Conservation (phyloP, 2,797 vertebrate species). For the Rhynchotus rufescens region DNA sequence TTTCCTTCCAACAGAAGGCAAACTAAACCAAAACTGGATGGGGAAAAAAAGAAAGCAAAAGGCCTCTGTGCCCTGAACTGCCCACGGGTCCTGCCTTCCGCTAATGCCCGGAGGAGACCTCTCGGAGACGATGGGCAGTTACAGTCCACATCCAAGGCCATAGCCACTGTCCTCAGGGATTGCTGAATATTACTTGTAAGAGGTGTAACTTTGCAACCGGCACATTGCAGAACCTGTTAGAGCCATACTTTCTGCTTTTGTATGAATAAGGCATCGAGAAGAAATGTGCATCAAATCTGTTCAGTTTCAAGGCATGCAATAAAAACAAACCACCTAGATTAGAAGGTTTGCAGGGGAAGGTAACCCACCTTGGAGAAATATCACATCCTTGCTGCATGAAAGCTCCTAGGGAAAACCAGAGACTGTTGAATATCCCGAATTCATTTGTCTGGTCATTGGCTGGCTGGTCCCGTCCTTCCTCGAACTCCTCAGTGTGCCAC, state of each 20-base stretch:
- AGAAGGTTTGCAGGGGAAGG: neutral
- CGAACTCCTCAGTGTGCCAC: constrained; percentile 96
- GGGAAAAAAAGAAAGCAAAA: neutral
- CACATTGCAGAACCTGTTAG: neutral
- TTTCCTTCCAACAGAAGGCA: neutral
- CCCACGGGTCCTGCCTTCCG: neutral
- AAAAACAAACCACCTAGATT: neutral
- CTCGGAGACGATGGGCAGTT: neutral
- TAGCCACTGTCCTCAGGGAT: neutral
- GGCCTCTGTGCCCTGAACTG: neutral
- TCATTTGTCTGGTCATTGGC: constrained; percentile 93
- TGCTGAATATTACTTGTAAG: neutral
- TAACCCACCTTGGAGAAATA: constrained; percentile 95
- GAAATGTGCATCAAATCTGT: neutral
- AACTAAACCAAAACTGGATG: neutral
- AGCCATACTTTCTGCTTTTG: neutral
- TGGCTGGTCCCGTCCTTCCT: constrained; percentile 89
- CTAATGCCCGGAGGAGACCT: neutral
- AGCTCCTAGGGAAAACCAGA: constrained; percentile 98
- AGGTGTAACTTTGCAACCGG: neutral
- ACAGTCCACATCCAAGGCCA: neutral
- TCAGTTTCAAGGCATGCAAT: neutral
- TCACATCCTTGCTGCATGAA: constrained; percentile 99
- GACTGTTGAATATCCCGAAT: constrained; percentile 99
- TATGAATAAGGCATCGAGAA: neutral